These are phyloP conservation scores for Puffinus mauretanicus DNA, from an alignment of 2,113 vertebrate species.

Conservation along the genomic window DNA sequence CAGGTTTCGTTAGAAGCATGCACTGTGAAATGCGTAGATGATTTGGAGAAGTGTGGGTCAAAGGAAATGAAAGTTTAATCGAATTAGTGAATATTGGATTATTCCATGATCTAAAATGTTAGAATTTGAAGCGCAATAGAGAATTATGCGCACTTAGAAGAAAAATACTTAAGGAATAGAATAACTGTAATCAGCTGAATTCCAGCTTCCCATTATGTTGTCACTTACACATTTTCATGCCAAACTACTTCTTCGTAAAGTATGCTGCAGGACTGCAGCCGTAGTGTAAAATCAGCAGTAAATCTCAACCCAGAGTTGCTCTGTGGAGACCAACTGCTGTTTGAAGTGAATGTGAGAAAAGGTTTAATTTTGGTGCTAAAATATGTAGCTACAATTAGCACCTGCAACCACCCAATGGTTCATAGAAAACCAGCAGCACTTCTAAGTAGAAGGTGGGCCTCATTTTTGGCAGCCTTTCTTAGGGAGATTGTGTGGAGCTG, in stretches of 20 bases:
- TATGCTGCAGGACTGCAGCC: not conserved
- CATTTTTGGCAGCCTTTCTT: not conserved
- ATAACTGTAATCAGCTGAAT: not conserved
- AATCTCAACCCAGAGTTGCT: not conserved
- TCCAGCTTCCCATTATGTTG: not conserved
- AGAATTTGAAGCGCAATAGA: not conserved
- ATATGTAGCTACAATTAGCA: not conserved
- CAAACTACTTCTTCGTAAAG: not conserved
- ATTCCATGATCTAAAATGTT: not conserved
- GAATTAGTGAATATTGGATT: not conserved
- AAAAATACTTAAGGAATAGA: not conserved
- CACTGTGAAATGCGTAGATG: not conserved
- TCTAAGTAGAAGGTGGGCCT: not conserved
- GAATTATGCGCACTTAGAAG: not conserved
- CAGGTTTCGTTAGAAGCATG: not conserved
- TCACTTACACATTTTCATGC: not conserved
- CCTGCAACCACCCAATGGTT: not conserved
- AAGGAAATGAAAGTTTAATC: slow-evolving; percentile 1
- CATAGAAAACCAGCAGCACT: not conserved
- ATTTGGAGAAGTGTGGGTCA: not conserved
- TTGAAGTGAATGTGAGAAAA: not conserved
- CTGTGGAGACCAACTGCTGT: not conserved
- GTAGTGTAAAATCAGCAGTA: not conserved
- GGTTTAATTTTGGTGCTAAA: not conserved
- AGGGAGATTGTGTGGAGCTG: not conserved